A percentile compares a stretch with the other conserved stretches of the same genome.
These are phyloP conservation scores for Saccostrea echinata DNA, from an alignment of 1,140 invertebrate genomes.

Conservation along the genomic window DNA sequence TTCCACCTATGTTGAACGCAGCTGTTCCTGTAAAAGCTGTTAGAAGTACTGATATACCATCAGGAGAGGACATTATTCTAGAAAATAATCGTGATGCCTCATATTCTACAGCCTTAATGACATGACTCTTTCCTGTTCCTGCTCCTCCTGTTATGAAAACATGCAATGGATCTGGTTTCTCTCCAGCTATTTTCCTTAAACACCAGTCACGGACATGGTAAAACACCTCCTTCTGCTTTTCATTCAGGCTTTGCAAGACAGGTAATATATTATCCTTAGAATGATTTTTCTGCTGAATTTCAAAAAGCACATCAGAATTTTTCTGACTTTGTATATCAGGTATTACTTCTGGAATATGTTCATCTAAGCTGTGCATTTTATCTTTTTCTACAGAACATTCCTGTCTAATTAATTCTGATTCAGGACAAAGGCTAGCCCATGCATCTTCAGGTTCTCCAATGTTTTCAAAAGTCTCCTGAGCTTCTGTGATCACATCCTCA, in stretches of 20 bases:
- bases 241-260: not conserved
- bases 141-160: conserved; percentile 61
- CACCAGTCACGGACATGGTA: conserved; percentile 53
- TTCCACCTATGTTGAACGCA: too few species aligned
- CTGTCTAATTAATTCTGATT: not conserved
- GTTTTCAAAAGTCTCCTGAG: conserved; percentile 31
- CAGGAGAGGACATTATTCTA: not conserved
- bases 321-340: not conserved
- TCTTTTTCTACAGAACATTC: conserved; percentile 40
- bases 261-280: not conserved
- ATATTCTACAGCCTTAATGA: conserved; percentile 51
- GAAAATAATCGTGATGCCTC: conserved; percentile 53
- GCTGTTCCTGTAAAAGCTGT: too few species aligned
- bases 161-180: conserved; percentile 41
- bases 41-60: conserved; percentile 47
- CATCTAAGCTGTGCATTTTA: not conserved
- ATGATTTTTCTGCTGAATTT: not conserved
- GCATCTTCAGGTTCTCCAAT: conserved; percentile 33
- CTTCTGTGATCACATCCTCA: not conserved
- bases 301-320: not conserved
- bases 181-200: too few species aligned
- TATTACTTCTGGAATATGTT: not conserved
- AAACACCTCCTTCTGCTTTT: conserved; percentile 47
- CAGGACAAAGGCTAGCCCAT: conserved; percentile 44
- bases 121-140: too few species aligned